Conservation (phyloP, 2,113 vertebrate species). For the Romanogobio albipinnatus region DNA sequence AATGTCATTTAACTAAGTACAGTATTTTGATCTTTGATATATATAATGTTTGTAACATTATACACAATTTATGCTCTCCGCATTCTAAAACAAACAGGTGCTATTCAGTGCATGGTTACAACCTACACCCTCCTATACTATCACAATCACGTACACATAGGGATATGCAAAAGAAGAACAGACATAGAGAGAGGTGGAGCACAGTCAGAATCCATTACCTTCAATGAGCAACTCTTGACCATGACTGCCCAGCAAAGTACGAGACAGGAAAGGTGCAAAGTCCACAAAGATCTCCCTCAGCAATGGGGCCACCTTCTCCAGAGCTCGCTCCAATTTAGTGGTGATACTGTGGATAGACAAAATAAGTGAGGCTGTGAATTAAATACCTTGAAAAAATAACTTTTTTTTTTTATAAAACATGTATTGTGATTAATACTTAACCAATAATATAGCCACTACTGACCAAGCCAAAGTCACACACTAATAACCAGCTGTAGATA, state of each 20-base stretch:
- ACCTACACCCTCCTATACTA: background rate
- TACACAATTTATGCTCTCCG: background rate
- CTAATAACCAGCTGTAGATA: background rate
- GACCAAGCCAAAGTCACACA: background rate
- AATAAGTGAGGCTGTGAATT: no score
- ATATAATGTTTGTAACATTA: background rate
- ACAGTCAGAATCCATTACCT: slow-evolving; percentile 74
- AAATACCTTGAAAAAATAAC: no score
- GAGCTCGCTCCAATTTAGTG: slow-evolving; percentile 93
- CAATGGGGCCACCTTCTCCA: slow-evolving; percentile 96
- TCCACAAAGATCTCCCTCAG: slow-evolving; percentile 98
- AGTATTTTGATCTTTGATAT: no score
- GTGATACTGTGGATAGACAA: slow-evolving; percentile 84
- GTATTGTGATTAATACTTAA: background rate
- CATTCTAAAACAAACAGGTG: background rate
- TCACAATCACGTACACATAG: slow-evolving; percentile 13
- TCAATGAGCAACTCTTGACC: slow-evolving; percentile 98
- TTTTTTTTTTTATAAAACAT: no score
- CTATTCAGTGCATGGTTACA: background rate
- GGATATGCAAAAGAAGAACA: slow-evolving; percentile 23
- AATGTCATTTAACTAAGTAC: no score
- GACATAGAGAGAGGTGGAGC: background rate
- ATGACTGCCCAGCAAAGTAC: slow-evolving; percentile 94
- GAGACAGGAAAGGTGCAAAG: slow-evolving; percentile 96
- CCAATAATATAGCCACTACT: background rate